A percentile compares a stretch with the other conserved stretches of the same genome.
These are phyloP conservation scores for Nephotettix cincticeps DNA, from an alignment of 1,140 invertebrate species.

Conservation along the genomic window DNA sequence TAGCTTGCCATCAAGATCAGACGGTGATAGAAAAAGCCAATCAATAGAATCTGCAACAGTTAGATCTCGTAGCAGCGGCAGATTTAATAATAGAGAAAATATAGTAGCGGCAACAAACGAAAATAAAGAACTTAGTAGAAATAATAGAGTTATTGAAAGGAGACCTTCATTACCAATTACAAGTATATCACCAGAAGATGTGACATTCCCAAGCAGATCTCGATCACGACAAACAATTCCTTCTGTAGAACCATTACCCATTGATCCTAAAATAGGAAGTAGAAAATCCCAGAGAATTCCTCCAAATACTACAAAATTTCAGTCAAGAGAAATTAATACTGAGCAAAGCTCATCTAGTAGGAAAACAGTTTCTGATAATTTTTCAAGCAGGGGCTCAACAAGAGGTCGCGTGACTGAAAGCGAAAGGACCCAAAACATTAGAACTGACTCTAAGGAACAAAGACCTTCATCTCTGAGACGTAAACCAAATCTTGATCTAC, in stretches of 20 bases:
- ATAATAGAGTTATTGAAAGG: not conserved
- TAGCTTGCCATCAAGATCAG: not conserved
- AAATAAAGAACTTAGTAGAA: not conserved
- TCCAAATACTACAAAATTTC: not conserved
- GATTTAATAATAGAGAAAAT: not conserved
- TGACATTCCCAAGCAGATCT: not conserved
- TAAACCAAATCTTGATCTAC: not conserved
- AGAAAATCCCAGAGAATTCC: not conserved
- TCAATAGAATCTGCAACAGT: not conserved
- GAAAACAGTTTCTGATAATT: not conserved
- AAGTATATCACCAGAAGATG: constrained; percentile 9
- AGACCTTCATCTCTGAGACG: not conserved
- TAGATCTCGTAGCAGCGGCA: not conserved
- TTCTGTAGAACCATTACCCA: not conserved
- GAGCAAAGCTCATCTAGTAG: not conserved
- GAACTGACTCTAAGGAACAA: not conserved
- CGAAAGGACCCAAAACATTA: too few species aligned
- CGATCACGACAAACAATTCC: not conserved
- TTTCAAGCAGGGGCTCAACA: not conserved
- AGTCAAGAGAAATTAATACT: not conserved
- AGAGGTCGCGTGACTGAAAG: not conserved
- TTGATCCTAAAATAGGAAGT: not conserved
- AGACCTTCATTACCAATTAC: not conserved
- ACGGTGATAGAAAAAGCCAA: too few species aligned
- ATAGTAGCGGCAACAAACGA: not conserved